A percentile compares a stretch with the other conserved stretches of the same genome.
Evolutionary conservation across 2,888 invertebrate genomes (phyloP).

Genomic region (Sinohyriopsis cumingii): DNA sequence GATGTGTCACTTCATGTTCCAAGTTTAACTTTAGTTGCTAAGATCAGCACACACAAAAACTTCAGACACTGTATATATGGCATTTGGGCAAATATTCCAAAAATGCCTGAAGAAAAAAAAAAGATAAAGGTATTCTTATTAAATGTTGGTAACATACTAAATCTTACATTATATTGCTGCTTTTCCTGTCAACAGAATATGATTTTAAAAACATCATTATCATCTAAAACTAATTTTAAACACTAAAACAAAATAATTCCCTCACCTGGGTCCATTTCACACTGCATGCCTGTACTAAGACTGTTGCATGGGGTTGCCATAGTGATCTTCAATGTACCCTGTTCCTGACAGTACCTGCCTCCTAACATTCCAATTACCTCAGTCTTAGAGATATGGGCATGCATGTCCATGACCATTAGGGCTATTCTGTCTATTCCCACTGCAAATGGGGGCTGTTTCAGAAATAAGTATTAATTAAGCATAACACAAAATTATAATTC

Average conservation of each 20-base stretch:
- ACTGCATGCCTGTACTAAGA: conserved; percentile 80
- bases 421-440: conserved; percentile 78
- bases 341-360: conserved; percentile 73
- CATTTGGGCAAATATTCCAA: too few species aligned
- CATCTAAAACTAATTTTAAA: background rate
- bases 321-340: conserved; percentile 72
- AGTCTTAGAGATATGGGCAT: conserved; percentile 80
- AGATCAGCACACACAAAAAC: too few species aligned
- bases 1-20: too few species aligned
- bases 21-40: too few species aligned
- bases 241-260: background rate
- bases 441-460: conserved; percentile 78
- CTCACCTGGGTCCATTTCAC: conserved; percentile 84
- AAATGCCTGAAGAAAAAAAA: too few species aligned
- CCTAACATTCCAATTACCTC: conserved; percentile 86
- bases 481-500: background rate
- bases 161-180: too few species aligned
- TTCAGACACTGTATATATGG: too few species aligned
- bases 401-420: conserved; percentile 80
- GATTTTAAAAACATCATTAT: too few species aligned
- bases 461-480: background rate
- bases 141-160: too few species aligned
- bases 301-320: conserved; percentile 80
- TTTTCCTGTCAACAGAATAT: too few species aligned
- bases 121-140: too few species aligned